Evolutionary conservation across 2,113 vertebrate species (phyloP).

Genomic region (Steatornis caripensis): DNA sequence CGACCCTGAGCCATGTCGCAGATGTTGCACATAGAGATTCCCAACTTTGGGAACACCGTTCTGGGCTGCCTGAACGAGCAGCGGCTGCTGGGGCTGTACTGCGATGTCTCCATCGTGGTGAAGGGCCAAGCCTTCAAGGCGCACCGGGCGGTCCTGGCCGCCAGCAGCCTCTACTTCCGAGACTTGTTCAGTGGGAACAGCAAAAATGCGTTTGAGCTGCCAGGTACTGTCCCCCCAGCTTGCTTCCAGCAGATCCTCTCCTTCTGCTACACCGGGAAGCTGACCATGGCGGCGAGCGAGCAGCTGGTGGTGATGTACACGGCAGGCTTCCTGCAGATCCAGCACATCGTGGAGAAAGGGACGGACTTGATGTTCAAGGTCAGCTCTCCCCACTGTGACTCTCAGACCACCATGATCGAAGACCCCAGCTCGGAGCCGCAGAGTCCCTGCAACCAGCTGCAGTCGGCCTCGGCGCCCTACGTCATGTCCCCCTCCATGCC

Average conservation of each 20-base stretch:
- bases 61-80: slow-evolving; percentile 96
- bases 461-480: slow-evolving; percentile 74
- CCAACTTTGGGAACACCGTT: slow-evolving; percentile 96
- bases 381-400: slow-evolving; percentile 98
- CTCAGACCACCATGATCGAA: slow-evolving; percentile 91
- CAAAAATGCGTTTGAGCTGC: slow-evolving; percentile 95
- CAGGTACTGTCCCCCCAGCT: slow-evolving; percentile 89
- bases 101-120: slow-evolving; percentile 97
- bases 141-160: slow-evolving; percentile 92
- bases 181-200: slow-evolving; percentile 96
- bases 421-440: slow-evolving; percentile 93
- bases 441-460: slow-evolving; percentile 87
- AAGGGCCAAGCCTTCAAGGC: slow-evolving; percentile 98
- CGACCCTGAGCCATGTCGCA: slow-evolving; percentile 86
- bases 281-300: slow-evolving; percentile 97
- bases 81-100: slow-evolving; percentile 93
- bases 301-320: slow-evolving; percentile 99
- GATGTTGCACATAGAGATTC: slow-evolving; percentile 97
- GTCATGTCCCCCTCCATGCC: slow-evolving; percentile 84
- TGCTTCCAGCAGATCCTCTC: slow-evolving; percentile 98
- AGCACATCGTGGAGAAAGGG: slow-evolving; percentile 96
- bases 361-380: slow-evolving; percentile 98
- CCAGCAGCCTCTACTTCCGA: slow-evolving; percentile 96
- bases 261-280: slow-evolving; percentile 97
- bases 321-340: slow-evolving; percentile 97